Evolutionary conservation across 2,888 invertebrate genomes (phyloP), one percentile per base, ranked within the genome.

Genomic region (Thyatira batis): DNA sequence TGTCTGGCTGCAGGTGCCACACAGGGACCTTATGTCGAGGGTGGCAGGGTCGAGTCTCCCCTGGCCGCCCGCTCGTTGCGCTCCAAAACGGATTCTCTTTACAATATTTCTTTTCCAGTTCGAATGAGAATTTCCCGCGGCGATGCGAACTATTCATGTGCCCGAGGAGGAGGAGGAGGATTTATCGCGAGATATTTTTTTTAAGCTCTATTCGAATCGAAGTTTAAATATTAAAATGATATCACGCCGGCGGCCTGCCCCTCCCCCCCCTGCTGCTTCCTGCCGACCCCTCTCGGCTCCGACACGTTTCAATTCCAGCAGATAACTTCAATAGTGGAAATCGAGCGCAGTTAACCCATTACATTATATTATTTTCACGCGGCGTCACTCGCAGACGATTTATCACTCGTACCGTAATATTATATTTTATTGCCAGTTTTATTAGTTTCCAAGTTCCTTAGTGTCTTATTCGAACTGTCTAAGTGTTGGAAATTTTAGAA

Each of bases 101-200:
- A 73, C 78, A 75, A 79, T 79, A 80, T 79, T 79, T 77, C 75
- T 78, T 77, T 80, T 80, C 76, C 77, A 73, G 71, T 74, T 68
- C 58, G 72, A 73, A 74, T 73, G 71, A 71, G 72, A 73, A 73
- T 70, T 69, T 72, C 75, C 70, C 71, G 70, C 71, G 74, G 75
- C 77, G 67, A 65, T 63, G 66, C 67, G 63, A 71, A 76, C 77
- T 69, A 73, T 77, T 74, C 75, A 71, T 71, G 69, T 61, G 58
- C 60, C 55, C 53, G 60, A 58, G 54, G 62, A 64, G 64, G 60
- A 58, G 54, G 62, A 64, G 64, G 58, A 57, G 61, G 65, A 71
- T 74, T 70, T 76, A 76, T 75, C 55, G 71, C 57, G 55, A 62
- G 60, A 64, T 65, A 57, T 73, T 25, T 46, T 76, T 76, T 74